Base-by-base conservation (phyloP, 2,113 vertebrate species). In the Clarias magur region DNA sequence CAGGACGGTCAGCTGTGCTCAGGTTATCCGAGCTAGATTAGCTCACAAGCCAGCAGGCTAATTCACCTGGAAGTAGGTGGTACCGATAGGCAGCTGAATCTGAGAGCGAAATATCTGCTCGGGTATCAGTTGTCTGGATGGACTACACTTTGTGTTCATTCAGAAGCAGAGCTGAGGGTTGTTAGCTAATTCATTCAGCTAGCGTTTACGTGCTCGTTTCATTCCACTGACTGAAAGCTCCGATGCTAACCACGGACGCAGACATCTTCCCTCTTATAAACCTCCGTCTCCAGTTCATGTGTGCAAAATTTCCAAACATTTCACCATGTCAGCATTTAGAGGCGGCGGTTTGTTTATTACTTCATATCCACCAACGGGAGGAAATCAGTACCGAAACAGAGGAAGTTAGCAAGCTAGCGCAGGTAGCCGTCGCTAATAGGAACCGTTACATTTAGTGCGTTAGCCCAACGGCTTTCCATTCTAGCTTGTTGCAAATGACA, bases 341-440 rank as follows among this genome's bases (percentile, higher is more conserved):
- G 38, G 4, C 12, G 13, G 4, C 2, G 4, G 42, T 48, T 11
- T 23, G 72, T 76, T 19, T 79, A 0, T 25, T 25, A n/a, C 59
- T 53, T 1, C 34, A 42, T 7, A 17, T 48, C 1, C 23, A 70
- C 15, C 30, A 6, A 42, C 6, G 5, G 17, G 68, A 38, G 17
- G 10, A 27, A 38, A 3, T 15, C 25, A 34, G 63, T 83, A 83
- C 48, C 6, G 48, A 48, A 83, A 54, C 82, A 67, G 42, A 82
- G 86, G 56, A 75, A 25, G 86, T 65, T 76, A 83, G 62, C 82
- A 56, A 3, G 65, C n/a, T 70, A 83, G 60, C 42, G 2, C 42
- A 38, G 30, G 27, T 34, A 59, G 56, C 27, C 48, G 23, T 76
- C 27, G 79, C 54, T 82, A 63, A 63, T 83, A 83, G 9, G 62